Conservation (phyloP, 1,140 invertebrate species). For the Meloidogyne chitwoodi region DNA sequence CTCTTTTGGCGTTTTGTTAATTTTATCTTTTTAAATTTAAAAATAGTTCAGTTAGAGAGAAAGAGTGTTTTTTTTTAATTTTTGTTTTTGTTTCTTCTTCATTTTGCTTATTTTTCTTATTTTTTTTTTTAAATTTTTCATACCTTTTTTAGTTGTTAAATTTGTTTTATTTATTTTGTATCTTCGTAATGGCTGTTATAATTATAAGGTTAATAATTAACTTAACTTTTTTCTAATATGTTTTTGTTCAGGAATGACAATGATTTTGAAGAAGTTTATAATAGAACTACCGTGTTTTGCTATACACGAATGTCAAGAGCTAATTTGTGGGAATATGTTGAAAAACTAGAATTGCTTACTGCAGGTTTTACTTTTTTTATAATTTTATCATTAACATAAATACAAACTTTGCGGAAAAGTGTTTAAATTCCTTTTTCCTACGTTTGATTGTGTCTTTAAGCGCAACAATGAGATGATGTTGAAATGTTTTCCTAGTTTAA, state of each 20-base stretch:
- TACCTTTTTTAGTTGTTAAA: neutral
- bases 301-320: conserved; percentile 1
- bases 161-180: neutral
- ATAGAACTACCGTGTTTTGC: conserved; percentile 4
- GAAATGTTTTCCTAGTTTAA: too few relatives aligned
- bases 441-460: too few relatives aligned
- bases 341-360: conserved; percentile 1
- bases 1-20: too few relatives aligned
- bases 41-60: too few relatives aligned
- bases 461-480: too few relatives aligned
- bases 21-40: too few relatives aligned
- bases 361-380: neutral
- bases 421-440: neutral
- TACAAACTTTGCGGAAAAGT: too few relatives aligned
- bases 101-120: neutral
- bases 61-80: neutral
- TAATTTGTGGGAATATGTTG: conserved; percentile 3
- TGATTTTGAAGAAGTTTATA: conserved; percentile 9
- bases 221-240: neutral
- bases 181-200: neutral
- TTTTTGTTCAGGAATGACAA: conserved; percentile 6
- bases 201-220: neutral
- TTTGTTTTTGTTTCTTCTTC: too few relatives aligned
- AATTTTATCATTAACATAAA: too few relatives aligned
- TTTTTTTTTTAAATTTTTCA: neutral